Conservation (phyloP, 2,113 vertebrate genomes). For the Malurus cyaneus region DNA sequence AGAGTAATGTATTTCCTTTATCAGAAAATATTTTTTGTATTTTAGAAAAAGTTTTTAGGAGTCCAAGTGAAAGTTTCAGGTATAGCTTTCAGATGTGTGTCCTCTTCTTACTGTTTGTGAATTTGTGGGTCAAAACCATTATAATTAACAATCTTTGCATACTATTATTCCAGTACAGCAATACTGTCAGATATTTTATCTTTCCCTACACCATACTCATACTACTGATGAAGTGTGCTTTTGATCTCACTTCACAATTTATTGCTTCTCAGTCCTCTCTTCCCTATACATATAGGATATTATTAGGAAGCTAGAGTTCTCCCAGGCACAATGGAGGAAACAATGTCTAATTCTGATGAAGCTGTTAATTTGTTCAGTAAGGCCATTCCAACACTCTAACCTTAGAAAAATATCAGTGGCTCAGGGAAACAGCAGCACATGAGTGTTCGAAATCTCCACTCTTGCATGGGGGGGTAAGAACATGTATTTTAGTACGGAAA, state of each 20-base stretch:
- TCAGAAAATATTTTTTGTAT: background rate
- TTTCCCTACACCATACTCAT: background rate
- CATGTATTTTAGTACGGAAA: background rate
- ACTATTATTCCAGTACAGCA: background rate
- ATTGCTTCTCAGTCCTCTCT: background rate
- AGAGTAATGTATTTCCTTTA: background rate
- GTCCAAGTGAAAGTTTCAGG: background rate
- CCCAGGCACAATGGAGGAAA: background rate
- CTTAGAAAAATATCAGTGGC: background rate
- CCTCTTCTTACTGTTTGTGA: background rate
- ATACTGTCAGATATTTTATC: background rate
- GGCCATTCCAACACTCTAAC: background rate
- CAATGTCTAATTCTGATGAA: background rate
- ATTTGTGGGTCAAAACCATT: background rate
- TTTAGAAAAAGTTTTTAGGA: background rate
- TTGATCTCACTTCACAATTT: background rate
- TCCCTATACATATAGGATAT: background rate
- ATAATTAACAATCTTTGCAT: background rate
- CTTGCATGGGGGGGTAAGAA: background rate
- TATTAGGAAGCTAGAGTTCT: background rate
- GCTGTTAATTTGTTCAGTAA: background rate
- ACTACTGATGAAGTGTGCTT: background rate
- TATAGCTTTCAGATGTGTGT: background rate
- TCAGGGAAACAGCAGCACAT: background rate
- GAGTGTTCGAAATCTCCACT: background rate